These are phyloP conservation scores for Pica pica DNA, from an alignment of 2,113 vertebrate genomes.

Conservation along the genomic window DNA sequence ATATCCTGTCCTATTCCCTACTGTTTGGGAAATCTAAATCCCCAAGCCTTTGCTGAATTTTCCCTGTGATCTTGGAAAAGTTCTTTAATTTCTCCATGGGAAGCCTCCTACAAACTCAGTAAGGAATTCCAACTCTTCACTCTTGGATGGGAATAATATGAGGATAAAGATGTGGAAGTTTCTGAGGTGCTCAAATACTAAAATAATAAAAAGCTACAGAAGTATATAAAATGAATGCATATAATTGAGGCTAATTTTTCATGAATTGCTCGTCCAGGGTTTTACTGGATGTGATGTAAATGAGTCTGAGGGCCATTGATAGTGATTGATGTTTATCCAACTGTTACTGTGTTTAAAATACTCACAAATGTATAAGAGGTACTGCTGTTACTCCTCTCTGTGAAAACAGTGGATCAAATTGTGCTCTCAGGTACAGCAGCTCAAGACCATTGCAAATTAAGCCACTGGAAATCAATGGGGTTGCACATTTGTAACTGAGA, in stretches of 20 bases:
- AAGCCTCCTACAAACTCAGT: not conserved
- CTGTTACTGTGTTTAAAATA: not conserved
- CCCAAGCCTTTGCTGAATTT: not conserved
- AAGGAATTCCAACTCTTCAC: not conserved
- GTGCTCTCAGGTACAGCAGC: constrained; percentile 48
- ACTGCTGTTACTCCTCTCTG: not conserved
- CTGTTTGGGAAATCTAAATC: not conserved
- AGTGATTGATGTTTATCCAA: not conserved
- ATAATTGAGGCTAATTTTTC: not conserved
- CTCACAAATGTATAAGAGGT: not conserved
- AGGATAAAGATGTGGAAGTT: not conserved
- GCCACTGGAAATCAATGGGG: constrained; percentile 38
- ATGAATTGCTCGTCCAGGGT: not conserved
- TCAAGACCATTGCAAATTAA: constrained; percentile 54
- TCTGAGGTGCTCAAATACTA: not conserved
- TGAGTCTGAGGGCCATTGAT: not conserved
- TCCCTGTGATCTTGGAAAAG: not conserved
- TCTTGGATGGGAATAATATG: not conserved
- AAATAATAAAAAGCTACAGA: not conserved
- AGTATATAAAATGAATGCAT: not conserved
- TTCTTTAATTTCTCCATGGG: not conserved
- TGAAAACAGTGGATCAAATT: not conserved
- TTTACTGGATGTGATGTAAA: not conserved
- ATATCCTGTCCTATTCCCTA: not conserved
- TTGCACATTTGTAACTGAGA: constrained; percentile 34